These are phyloP conservation scores for Rhinella marina DNA, from an alignment of 2,797 vertebrate genomes.

Conservation along the genomic window DNA sequence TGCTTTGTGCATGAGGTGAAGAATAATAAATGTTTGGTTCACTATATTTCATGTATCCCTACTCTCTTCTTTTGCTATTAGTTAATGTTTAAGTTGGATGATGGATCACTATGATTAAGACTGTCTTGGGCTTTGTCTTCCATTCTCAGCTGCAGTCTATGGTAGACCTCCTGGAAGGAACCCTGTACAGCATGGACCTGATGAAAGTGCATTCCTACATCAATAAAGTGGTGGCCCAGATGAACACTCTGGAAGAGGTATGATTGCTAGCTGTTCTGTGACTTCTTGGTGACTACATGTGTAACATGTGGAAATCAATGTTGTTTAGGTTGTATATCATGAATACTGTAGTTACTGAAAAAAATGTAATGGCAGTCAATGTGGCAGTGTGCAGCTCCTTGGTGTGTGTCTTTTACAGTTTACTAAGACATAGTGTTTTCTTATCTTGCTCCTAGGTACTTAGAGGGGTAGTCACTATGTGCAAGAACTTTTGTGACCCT, in stretches of 20 bases:
- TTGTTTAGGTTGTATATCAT: not conserved
- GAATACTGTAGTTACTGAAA: not conserved
- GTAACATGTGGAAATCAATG: not conserved
- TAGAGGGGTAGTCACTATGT: not conserved
- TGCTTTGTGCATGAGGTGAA: not conserved
- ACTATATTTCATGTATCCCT: not conserved
- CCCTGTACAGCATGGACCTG: conserved; percentile 94
- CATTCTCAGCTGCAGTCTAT: conserved; percentile 89
- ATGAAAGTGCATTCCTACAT: conserved; percentile 96
- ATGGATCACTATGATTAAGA: not conserved
- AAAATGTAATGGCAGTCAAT: not conserved
- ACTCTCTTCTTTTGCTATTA: not conserved
- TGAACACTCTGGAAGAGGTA: conserved; percentile 96
- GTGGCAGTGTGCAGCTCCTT: not conserved
- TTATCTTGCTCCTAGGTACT: not conserved
- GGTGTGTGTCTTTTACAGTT: conserved; percentile 15
- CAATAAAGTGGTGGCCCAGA: conserved; percentile 90
- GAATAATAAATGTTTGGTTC: not conserved
- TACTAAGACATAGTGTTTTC: not conserved
- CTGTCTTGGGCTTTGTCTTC: not conserved
- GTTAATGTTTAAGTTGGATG: not conserved
- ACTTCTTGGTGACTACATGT: not conserved
- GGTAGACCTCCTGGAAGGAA: conserved; percentile 94
- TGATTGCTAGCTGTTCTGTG: conserved; percentile 28
- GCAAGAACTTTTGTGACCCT: conserved; percentile 10